Evolutionary conservation across 1,140 invertebrate species (phyloP).

Genomic region (Drosophila sucinea): DNA sequence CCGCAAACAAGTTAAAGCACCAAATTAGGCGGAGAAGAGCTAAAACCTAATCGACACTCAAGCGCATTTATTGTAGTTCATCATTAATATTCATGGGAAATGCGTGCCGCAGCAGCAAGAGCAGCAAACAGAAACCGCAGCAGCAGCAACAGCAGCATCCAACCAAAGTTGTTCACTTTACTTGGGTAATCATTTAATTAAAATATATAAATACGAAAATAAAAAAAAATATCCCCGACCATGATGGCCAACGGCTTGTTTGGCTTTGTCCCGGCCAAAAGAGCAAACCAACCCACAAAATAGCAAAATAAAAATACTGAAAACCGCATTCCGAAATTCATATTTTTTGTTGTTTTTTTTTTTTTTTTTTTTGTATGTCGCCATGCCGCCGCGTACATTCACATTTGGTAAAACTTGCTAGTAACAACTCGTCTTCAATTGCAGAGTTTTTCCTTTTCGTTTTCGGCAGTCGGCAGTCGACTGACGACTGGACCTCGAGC

Average conservation of each 20-base stretch:
- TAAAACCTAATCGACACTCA: conserved; percentile 47
- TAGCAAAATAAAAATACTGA: neutral
- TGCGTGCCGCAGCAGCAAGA: conserved; percentile 38
- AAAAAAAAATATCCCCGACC: neutral
- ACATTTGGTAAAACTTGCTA: conserved; percentile 53
- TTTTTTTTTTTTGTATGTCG: conserved; percentile 54
- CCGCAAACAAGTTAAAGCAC: conserved; percentile 38
- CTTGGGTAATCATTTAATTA: conserved; percentile 55
- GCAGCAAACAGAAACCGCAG: conserved; percentile 22
- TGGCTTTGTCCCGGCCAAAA: conserved; percentile 37
- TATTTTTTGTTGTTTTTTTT: conserved; percentile 17
- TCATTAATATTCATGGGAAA: conserved; percentile 52
- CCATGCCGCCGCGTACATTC: conserved; percentile 47
- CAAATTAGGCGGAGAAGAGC: conserved; percentile 41
- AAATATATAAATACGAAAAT: conserved; percentile 32
- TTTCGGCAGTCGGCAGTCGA: neutral
- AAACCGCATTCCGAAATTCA: conserved; percentile 65
- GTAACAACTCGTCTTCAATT: conserved; percentile 43
- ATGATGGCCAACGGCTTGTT: conserved; percentile 36
- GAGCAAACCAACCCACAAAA: neutral
- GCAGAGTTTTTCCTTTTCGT: conserved; percentile 65
- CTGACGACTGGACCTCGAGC: conserved; percentile 4
- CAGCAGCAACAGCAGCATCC: conserved; percentile 4
- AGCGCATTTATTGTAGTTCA: conserved; percentile 31
- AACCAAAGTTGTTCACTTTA: conserved; percentile 28